These are phyloP conservation scores for Melopsittacus undulatus DNA, from an alignment of 2,797 vertebrate species.

Conservation along the genomic window DNA sequence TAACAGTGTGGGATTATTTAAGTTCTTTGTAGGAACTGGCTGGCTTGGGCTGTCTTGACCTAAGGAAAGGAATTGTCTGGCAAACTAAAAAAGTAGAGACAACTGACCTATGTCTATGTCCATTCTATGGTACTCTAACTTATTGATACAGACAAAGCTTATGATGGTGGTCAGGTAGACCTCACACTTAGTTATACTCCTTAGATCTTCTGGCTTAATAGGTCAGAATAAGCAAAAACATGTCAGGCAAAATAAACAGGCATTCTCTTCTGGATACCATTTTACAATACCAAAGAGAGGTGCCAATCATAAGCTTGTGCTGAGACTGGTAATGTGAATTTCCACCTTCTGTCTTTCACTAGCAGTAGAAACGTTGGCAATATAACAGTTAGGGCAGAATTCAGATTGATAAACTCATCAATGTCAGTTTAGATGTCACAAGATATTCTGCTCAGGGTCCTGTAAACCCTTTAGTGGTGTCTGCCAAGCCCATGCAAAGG, in stretches of 20 bases:
- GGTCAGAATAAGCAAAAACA: not conserved
- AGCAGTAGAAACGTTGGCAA: not conserved
- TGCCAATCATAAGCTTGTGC: not conserved
- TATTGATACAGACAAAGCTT: not conserved
- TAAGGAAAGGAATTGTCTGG: not conserved
- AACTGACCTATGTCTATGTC: not conserved
- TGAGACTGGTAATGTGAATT: not conserved
- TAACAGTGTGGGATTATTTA: not conserved
- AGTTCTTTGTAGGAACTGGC: not conserved
- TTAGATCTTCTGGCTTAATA: not conserved
- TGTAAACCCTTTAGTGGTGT: not conserved
- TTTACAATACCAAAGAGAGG: not conserved
- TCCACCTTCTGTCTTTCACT: not conserved
- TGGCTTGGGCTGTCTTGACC: not conserved
- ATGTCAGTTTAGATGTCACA: not conserved
- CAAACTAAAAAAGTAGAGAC: not conserved
- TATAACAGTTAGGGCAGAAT: not conserved
- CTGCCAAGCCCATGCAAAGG: not conserved
- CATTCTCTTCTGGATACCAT: rapidly evolving
- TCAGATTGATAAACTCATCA: not conserved
- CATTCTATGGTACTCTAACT: not conserved
- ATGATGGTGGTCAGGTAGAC: not conserved
- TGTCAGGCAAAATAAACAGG: not conserved
- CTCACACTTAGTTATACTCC: not conserved
- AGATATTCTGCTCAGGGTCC: not conserved